Base-by-base conservation (phyloP, 2,113 vertebrate species). In the Origma solitaria region DNA sequence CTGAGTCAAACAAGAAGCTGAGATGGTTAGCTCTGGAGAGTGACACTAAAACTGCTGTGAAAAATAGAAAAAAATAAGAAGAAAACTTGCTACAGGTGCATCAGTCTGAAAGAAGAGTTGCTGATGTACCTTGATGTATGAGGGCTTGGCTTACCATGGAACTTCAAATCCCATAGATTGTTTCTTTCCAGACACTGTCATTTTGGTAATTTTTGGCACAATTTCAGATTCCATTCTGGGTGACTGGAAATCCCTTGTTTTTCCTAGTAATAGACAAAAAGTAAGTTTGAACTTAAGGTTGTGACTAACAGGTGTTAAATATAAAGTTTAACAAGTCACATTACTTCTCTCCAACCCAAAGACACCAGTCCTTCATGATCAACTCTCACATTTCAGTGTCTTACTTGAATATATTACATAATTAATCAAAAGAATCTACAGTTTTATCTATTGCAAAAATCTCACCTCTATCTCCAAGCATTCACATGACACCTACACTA, bases 151-250 rank as follows among this genome's bases (percentile, higher is more conserved):
- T 98, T 99, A 99, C 99, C 99, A 98, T 91, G 98, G 99, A 89
- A 99, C 98, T 96, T 99, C 99, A 96, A 99, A 99, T 96, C 99
- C 99, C 98, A 99, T 99, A 85, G 98, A 99, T 57, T 99, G 99
- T 98, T 99, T 99, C 98, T 99, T 99, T 94, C 99, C 99, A 88
- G 99, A 99, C 57, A 99, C 98, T 21, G 99, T 99, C 99, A 99
- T 99, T 95, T 99, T 99, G 90, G 99, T 98, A 97, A 99, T 98
- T 98, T 99, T 99, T 71, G 99, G 98, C 69, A 99, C 97, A 95
- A 99, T 98, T 92, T 99, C 99, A 78, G 97, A 98, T 88, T 99
- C 99, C 97, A 98, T 95, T 97, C 97, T 98, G 92, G 94, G 96
- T 88, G 97, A 96, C 77, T 98, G 96, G 45, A 73, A 96, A 86